Base-by-base conservation (phyloP, 37 sponge, comb jelly and placozoan genomes). In the Aphrocallistes beatrix region DNA sequence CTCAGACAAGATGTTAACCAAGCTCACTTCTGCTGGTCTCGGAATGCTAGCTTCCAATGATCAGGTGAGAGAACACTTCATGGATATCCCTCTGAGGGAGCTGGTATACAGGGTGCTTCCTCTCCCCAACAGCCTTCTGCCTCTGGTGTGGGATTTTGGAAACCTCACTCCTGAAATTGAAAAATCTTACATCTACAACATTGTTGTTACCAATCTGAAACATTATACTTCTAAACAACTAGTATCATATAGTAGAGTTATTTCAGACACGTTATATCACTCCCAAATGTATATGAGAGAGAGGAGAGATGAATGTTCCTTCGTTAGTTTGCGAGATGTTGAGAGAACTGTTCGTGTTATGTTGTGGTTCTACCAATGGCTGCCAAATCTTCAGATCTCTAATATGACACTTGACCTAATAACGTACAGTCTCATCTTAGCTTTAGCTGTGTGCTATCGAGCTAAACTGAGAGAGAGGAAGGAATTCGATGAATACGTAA, bases 11-110 rank as follows among this genome's bases (percentile, higher is more conserved):
- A 96, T 96, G 97, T 94, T 96, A 45, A 39, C 88, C 38, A 84
- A 84, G 38, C 87, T 96, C 60, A 90, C 91, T 42, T 87, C 88
- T 34, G 97, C 97, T 37, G 97, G 97, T 23, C 85, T 94, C 1
- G 97, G 97, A 0, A 60, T 60, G 21, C 6, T 60, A 6, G n/a
- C 32, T 3, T 3, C 6, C 8, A 13, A 28, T 32, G n/a, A 6
- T 19, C 1, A 19, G n/a, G 34, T 28, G 34, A 60, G 75, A 60
- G 75, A 60, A 13, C 75, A 60, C 3, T 60, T 60, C 34, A 30
- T 82, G 9, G 39, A 81, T 42, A 86, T 86, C 37, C 86, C 86
- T n/a, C 38, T 86, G 81, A 36, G 86, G 19, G 81, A 86, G 9
- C 49, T 86, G 37, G 86, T 86, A 23, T 86, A 86, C 38, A 81